These are phyloP conservation scores for Actinemys pallida DNA, from an alignment of 2,113 vertebrate genomes.

Conservation along the genomic window DNA sequence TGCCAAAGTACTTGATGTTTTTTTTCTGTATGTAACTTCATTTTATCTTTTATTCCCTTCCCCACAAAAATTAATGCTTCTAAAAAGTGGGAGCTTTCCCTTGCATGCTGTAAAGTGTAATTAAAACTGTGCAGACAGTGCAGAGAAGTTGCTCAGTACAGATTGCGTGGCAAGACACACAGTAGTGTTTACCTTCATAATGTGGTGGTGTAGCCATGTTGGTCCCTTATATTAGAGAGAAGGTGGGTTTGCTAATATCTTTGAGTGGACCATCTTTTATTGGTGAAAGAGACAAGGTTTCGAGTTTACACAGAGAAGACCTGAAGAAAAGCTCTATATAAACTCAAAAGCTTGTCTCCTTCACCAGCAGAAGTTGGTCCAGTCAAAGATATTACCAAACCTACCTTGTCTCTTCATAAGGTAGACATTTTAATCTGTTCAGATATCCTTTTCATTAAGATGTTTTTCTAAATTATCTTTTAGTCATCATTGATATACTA, in stretches of 20 bases:
- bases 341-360: neutral
- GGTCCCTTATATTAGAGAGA: neutral
- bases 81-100: neutral
- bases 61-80: neutral
- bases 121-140: slow-evolving; percentile 12
- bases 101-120: neutral
- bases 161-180: neutral
- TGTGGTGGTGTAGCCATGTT: neutral
- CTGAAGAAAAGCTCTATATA: neutral
- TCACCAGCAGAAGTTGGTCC: neutral
- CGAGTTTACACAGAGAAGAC: neutral
- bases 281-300: neutral
- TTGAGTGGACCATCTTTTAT: neutral
- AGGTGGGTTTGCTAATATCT: neutral
- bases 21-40: neutral
- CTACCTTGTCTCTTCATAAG: neutral
- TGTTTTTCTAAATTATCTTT: neutral
- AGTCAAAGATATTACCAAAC: neutral
- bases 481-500: neutral
- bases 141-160: neutral
- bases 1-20: slow-evolving; percentile 9
- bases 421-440: neutral
- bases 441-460: neutral
- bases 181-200: slow-evolving; percentile 7
- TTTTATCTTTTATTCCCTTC: slow-evolving; percentile 36